Evolutionary conservation across 2,797 vertebrate genomes (phyloP).

Genomic region (Hafferia zeledoni): DNA sequence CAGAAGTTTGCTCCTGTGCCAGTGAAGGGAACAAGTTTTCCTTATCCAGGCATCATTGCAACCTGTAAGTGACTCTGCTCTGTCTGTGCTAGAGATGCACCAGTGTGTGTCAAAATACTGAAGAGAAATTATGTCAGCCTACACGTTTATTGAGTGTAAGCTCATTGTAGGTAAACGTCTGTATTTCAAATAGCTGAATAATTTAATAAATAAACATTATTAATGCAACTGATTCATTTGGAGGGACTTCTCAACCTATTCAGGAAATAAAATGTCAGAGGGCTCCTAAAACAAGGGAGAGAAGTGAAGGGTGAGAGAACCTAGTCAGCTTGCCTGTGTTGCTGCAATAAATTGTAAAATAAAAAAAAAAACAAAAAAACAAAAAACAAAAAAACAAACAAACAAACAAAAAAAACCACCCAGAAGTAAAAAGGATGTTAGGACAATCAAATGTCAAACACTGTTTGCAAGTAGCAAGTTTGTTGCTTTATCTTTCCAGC

Average conservation of each 20-base stretch:
- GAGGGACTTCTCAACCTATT: not conserved
- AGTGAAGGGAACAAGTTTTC: not conserved
- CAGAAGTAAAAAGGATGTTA: not conserved
- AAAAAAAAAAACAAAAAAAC: not conserved
- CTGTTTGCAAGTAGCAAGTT: not conserved
- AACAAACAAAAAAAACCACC: not conserved
- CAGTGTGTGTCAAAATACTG: not conserved
- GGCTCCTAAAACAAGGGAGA: not conserved
- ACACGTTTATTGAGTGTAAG: not conserved
- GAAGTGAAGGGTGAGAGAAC: not conserved
- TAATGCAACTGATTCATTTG: not conserved
- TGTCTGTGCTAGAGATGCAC: not conserved
- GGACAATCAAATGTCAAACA: constrained; percentile 1
- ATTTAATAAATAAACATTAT: not conserved
- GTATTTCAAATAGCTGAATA: not conserved
- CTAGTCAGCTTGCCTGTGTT: not conserved
- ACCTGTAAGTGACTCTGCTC: not conserved
- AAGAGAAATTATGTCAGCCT: not conserved
- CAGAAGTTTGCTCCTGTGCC: not conserved
- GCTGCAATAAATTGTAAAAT: not conserved
- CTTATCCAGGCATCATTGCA: not conserved
- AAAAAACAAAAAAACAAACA: too few species aligned
- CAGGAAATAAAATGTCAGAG: not conserved
- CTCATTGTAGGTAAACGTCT: not conserved
- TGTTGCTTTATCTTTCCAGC: not conserved